These are phyloP conservation scores for Nineta flava DNA, from an alignment of 2,888 invertebrate genomes.

Conservation along the genomic window DNA sequence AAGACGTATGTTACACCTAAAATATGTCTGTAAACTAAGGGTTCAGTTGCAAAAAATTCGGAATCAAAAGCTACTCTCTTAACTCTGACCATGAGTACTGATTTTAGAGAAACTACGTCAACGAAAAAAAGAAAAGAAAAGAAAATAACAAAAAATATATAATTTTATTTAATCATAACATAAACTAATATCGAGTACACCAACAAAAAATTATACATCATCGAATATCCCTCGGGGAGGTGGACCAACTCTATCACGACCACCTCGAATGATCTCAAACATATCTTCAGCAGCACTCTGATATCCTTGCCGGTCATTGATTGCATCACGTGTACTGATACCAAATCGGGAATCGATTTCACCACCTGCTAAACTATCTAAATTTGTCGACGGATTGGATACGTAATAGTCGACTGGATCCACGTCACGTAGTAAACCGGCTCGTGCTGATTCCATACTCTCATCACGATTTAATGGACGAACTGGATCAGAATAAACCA, in stretches of 20 bases:
- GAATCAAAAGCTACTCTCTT: no score
- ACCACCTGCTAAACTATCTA: constrained; percentile 15
- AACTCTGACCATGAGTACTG: no score
- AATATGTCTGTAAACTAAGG: no score
- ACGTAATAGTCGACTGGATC: constrained; percentile 56
- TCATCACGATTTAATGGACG: constrained; percentile 35
- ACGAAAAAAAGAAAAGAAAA: neutral
- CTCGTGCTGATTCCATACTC: constrained; percentile 53
- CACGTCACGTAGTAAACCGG: constrained; percentile 62
- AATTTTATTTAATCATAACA: constrained; percentile 5
- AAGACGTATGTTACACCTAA: no score
- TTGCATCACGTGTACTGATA: constrained; percentile 38
- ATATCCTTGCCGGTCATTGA: constrained; percentile 21
- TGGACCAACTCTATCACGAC: constrained; percentile 38
- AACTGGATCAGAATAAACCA: constrained; percentile 21
- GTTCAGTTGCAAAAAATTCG: no score
- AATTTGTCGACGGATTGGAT: constrained; percentile 24
- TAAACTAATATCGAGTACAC: constrained; percentile 7
- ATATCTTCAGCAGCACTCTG: constrained; percentile 21
- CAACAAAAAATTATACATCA: constrained; percentile 43
- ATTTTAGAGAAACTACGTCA: no score
- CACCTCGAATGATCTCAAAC: constrained; percentile 17
- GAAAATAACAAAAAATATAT: neutral
- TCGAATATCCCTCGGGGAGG: constrained; percentile 70
- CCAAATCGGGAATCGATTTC: constrained; percentile 51